A percentile compares a stretch with the other conserved stretches of the same genome.
These are phyloP conservation scores for Acanthosepion lycidas DNA, from an alignment of 2,888 invertebrate genomes.

Conservation along the genomic window DNA sequence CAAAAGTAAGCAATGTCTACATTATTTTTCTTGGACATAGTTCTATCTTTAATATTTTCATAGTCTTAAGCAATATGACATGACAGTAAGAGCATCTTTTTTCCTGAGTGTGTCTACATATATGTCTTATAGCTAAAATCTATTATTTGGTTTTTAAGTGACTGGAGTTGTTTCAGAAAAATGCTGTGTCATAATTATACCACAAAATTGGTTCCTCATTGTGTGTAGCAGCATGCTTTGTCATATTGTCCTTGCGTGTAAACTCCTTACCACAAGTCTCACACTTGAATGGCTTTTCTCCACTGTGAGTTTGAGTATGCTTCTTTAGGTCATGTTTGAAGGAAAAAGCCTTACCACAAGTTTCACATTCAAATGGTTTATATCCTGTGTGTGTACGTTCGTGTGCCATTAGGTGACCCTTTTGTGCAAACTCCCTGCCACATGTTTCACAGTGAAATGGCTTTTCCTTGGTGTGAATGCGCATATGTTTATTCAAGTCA, in stretches of 20 bases:
- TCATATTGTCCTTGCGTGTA: neutral
- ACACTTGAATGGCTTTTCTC: slow-evolving; percentile 2
- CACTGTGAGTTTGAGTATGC: neutral
- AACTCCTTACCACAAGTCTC: neutral
- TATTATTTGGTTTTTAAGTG: too few species aligned
- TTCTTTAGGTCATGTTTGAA: neutral
- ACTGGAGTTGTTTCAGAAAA: too few species aligned
- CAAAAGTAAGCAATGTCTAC: too few species aligned
- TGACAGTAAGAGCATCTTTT: too few species aligned
- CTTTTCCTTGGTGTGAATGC: neutral
- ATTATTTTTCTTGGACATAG: too few species aligned
- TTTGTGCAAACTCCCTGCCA: neutral
- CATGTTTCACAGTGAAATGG: neutral
- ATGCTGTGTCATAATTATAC: too few species aligned
- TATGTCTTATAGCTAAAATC: too few species aligned
- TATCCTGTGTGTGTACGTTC: neutral
- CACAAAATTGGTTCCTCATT: too few species aligned
- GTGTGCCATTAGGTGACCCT: neutral
- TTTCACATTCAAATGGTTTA: slow-evolving; percentile 33
- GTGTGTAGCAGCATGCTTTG: too few species aligned
- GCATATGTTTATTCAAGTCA: neutral
- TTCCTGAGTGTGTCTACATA: too few species aligned
- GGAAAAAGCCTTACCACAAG: slow-evolving; percentile 16
- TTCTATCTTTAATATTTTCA: too few species aligned
- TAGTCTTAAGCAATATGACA: too few species aligned